Evolutionary conservation across 1,140 invertebrate species (phyloP).

Genomic region (Lordiphosa collinella): DNA sequence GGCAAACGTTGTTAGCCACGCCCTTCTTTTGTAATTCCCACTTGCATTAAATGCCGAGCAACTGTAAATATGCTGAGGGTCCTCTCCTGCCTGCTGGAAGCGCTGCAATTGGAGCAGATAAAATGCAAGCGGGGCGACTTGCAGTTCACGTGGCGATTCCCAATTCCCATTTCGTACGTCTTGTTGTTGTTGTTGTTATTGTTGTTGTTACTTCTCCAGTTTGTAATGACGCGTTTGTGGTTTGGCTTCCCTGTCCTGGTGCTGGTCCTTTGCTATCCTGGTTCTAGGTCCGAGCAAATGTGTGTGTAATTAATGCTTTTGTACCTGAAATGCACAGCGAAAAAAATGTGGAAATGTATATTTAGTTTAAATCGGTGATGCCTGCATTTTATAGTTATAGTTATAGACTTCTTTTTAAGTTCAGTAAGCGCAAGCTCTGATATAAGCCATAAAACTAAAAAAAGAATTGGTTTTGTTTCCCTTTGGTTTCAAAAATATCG

Average conservation of each 20-base stretch:
- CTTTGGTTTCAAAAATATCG: too few relatives aligned
- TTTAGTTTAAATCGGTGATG: too few relatives aligned
- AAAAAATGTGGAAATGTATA: neutral
- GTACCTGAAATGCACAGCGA: slow-evolving; percentile 19
- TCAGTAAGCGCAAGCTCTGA: too few relatives aligned
- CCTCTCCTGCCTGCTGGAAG: slow-evolving; percentile 11
- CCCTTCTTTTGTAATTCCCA: slow-evolving; percentile 59
- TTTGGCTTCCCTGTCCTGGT: slow-evolving; percentile 32
- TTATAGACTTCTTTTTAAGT: too few relatives aligned
- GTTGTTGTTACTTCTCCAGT: slow-evolving; percentile 7
- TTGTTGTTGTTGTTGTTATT: slow-evolving; percentile 6
- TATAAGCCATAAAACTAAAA: too few relatives aligned
- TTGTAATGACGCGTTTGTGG: slow-evolving; percentile 52
- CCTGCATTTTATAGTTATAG: too few relatives aligned
- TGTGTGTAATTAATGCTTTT: slow-evolving; percentile 69
- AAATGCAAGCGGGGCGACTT: slow-evolving; percentile 44
- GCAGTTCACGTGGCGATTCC: slow-evolving; percentile 53
- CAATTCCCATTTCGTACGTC: slow-evolving; percentile 29
- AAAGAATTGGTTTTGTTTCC: too few relatives aligned
- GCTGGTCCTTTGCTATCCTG: slow-evolving; percentile 3
- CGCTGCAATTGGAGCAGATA: slow-evolving; percentile 70
- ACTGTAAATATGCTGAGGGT: slow-evolving; percentile 64
- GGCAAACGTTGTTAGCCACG: slow-evolving; percentile 5
- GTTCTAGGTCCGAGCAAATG: slow-evolving; percentile 2
- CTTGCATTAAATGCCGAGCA: slow-evolving; percentile 72